Evolutionary conservation across 37 sponge, comb jelly and placozoan species (phyloP), one percentile per base, ranked within the genome.

Genomic region (Aplysina aerophoba): DNA sequence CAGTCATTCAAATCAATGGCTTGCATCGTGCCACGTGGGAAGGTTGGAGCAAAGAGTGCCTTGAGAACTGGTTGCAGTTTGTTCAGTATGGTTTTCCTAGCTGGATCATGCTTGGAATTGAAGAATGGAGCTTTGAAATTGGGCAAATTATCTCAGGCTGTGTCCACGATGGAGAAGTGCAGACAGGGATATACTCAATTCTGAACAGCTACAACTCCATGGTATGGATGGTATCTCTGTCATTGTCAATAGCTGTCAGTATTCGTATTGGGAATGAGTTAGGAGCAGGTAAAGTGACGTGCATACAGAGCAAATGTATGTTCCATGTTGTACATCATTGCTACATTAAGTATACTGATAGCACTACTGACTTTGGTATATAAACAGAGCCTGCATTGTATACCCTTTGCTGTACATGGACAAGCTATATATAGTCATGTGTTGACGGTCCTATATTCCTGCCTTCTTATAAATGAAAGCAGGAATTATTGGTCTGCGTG

Each of bases 51-150:
- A 69, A 15, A 22, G 85, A 71, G 53, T 30, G 59, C 14, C 55
- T 84, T 0, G 3, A 16, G 44, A 74, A 56, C 15, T 84, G 85
- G 85, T 12, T 59, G 25, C 75, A 84, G 59, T 84, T 72, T 41
- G 6, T 71, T 22, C 6, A 55, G 39, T 71, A 71, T 39, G 85
- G 85, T 17, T 3, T 84, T 55, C 85, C 85, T 84, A 74, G 85
- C 8, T 33, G 71, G 69, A 56, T 72, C 8, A 84, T 84, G 85
- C 36, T 84, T 44, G 50, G 72, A 55, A 28, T 84, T 22, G 85
- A 84, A 15, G 50, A 58, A 75, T 84, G 85, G 85, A 84, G 73
- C 28, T 84, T 84, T 41, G 85, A 84, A 53, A 73, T 84, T 73
- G 85, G 85, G 0, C 56, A 27, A 53, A 13, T 84, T 35, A 36